phyloP scores from a whole-genome alignment of 53 echinoderm and acorn worm species.

The Holothuria leucospilota region DNA sequence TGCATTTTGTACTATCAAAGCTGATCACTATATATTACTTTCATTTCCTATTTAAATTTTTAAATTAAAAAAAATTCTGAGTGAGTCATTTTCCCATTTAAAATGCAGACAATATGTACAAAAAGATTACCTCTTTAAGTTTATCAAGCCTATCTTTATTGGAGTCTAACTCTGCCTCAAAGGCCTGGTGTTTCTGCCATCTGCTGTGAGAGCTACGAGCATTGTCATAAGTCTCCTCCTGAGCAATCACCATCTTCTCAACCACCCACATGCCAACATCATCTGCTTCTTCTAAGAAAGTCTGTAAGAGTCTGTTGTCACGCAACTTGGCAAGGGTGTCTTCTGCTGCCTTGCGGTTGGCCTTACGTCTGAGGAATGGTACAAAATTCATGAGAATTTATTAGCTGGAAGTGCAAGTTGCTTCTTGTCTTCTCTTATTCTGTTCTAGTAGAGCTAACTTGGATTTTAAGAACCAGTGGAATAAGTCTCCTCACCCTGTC shows the following conservation, averaged over 20 bases:
- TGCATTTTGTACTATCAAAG: too few relatives aligned
- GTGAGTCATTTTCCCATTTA: too few relatives aligned
- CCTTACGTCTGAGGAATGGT: conserved; percentile 77
- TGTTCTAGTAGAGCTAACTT: too few relatives aligned
- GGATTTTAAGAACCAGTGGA: too few relatives aligned
- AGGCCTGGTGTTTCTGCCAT: conserved; percentile 98
- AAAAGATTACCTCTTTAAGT: conserved; percentile 79
- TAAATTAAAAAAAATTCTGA: too few relatives aligned
- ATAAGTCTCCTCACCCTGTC: too few relatives aligned
- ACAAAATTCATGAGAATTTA: background rate
- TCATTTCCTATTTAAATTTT: too few relatives aligned
- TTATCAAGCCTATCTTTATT: conserved; percentile 94
- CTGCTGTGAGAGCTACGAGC: conserved; percentile 89
- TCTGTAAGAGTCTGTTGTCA: conserved; percentile 93
- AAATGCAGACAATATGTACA: too few relatives aligned
- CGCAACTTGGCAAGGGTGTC: conserved; percentile 79
- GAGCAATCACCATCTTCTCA: conserved; percentile 94
- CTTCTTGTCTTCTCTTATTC: too few relatives aligned
- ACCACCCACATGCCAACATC: conserved; percentile 91
- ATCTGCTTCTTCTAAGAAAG: conserved; percentile 96
- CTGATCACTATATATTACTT: too few relatives aligned
- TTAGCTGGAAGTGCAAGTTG: too few relatives aligned
- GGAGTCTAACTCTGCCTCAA: conserved; percentile 83
- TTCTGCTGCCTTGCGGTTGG: conserved; percentile 93
- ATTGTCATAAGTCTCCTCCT: conserved; percentile 95